Percentiles rank a stretch among this genome's conserved stretches.
Conservation (phyloP, 2,888 invertebrate genomes). For the Clitarchus hookeri region DNA sequence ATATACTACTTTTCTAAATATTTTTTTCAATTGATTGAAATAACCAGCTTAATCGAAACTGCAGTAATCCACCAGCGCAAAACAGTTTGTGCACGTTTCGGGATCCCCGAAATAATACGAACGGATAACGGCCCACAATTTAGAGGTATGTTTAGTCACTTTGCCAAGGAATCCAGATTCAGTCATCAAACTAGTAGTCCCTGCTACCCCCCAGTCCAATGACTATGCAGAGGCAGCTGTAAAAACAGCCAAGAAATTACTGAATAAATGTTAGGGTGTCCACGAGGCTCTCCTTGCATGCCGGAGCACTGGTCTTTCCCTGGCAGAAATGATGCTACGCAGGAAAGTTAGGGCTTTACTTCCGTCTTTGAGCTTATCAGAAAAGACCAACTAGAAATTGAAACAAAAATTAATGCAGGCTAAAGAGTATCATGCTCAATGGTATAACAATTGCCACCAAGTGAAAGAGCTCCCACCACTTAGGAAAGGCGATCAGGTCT, state of each 20-base stretch:
- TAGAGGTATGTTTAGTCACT: neutral
- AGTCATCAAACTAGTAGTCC: constrained; percentile 7
- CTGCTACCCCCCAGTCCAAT: neutral
- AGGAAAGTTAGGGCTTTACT: neutral
- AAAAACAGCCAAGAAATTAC: neutral
- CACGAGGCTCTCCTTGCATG: neutral
- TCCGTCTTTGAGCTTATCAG: neutral
- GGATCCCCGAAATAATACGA: neutral
- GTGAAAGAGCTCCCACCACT: neutral
- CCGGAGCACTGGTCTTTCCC: neutral
- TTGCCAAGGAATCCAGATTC: neutral
- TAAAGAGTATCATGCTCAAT: neutral
- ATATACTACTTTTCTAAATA: neutral
- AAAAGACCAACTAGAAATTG: neutral
- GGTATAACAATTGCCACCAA: neutral
- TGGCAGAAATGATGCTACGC: neutral
- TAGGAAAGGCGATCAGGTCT: neutral
- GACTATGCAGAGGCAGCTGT: neutral
- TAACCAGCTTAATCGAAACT: neutral
- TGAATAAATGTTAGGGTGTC: neutral
- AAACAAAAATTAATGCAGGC: neutral
- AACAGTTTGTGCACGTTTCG: neutral
- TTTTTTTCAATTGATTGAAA: neutral
- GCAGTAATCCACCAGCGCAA: neutral
- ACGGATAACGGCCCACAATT: neutral